phyloP scores from a whole-genome alignment of 2,797 vertebrate genomes.

The Lerista edwardsae region DNA sequence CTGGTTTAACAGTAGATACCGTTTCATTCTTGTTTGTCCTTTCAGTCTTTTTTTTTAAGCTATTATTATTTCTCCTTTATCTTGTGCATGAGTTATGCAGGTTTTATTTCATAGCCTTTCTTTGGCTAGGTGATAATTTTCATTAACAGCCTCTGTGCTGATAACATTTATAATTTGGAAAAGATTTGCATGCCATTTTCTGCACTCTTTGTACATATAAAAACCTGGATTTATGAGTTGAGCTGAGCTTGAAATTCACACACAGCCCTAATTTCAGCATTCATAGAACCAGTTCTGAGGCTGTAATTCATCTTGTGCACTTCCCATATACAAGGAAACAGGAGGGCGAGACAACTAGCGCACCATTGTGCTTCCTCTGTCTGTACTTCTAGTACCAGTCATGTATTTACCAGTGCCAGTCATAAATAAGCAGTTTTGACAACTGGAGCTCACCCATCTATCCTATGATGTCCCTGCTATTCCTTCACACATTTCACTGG shows the following conservation, averaged over 20 bases:
- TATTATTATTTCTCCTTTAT: conserved; percentile 33
- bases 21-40: conserved; percentile 39
- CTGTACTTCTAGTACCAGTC: not conserved
- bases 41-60: conserved; percentile 41
- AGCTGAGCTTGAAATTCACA: not conserved
- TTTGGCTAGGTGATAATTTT: conserved; percentile 53
- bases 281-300: conserved; percentile 25
- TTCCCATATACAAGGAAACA: not conserved
- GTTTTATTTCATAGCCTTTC: conserved; percentile 58
- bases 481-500: not conserved
- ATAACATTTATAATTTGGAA: conserved; percentile 46
- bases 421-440: not conserved
- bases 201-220: conserved; percentile 25
- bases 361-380: not conserved
- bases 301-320: not conserved
- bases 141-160: conserved; percentile 43
- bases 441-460: not conserved
- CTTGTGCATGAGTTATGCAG: conserved; percentile 47
- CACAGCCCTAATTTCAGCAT: not conserved
- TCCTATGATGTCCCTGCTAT: too few species aligned
- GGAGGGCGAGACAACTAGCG: not conserved
- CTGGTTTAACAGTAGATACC: conserved; percentile 19
- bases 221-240: conserved; percentile 35
- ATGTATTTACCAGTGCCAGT: not conserved
- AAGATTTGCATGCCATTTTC: conserved; percentile 41